A percentile compares a stretch with the other conserved stretches of the same genome.
phyloP scores from a whole-genome alignment of 1,140 invertebrate genomes.

The Trachelipus rathkii region DNA sequence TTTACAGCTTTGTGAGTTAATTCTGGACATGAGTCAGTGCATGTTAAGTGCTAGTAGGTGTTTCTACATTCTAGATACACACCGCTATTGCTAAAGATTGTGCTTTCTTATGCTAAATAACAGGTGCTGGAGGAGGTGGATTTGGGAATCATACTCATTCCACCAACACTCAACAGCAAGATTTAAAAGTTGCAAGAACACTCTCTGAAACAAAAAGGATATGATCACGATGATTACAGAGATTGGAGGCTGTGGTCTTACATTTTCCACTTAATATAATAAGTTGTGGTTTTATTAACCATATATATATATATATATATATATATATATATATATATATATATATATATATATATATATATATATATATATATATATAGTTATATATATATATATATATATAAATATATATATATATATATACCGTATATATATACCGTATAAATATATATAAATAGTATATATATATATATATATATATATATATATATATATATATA shows the following conservation, averaged over 20 bases:
- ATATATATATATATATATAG: no score
- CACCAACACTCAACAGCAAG: neutral
- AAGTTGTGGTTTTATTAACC: no score
- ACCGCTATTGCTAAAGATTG: constrained; percentile 63
- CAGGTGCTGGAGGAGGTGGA: constrained; percentile 89
- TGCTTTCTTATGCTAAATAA: constrained; percentile 77
- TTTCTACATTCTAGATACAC: constrained; percentile 82
- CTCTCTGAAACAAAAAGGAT: constrained; percentile 13
- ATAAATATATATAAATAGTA: no score
- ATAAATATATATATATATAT: no score
- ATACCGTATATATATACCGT: no score
- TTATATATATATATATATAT: no score
- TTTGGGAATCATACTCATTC: constrained; percentile 56
- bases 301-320: no score
- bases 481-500: no score
- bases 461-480: no score
- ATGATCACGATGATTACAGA: constrained; percentile 23
- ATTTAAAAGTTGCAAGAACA: constrained; percentile 22
- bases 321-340: no score
- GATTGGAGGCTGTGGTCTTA: constrained; percentile 20
- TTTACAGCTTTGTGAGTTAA: constrained; percentile 52
- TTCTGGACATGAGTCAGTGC: constrained; percentile 83
- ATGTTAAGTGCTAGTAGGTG: constrained; percentile 71
- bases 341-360: no score
- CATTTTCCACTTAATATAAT: neutral